Base-by-base conservation (phyloP, 1,140 invertebrate species). In the Ooceraea biroi region DNA sequence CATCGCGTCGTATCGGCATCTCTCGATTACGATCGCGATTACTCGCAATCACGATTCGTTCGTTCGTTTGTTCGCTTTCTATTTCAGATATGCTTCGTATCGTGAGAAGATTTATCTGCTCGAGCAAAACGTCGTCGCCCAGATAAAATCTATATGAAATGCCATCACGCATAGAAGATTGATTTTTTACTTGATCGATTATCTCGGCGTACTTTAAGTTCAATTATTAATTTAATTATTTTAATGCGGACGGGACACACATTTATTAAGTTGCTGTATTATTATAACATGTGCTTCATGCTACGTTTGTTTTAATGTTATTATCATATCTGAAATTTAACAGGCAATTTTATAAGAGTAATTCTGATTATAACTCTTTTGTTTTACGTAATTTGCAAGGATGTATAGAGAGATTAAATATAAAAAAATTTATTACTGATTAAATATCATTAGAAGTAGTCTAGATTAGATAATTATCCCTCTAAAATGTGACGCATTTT, bases 11-110 rank as follows among this genome's bases (percentile, higher is more conserved):
- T 61, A 55, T 76, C 58, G 57, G 48, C 44, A 61, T 80, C 50
- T 69, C 36, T 63, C 36, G 76, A 80, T 80, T 69, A 69, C 76
- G 50, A 80, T 80, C 65, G 65, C 65, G 22, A 80, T 80, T 80
- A 80, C 65, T 80, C 36, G 65, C 76, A 80, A 80, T 80, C 65
- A 36, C 65, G 25, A 80, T 80, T 68, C 19, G 44, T 82, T 82
- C 69, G 50, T 25, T 85, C 52, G 27, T 7, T 36, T 7, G 36
- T 7, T 73, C 41, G 66, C 48, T 48, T 57, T 84, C 69, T 78
- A 27, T 84, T 30, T 52, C 69, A 17, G 17, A 52, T 82, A 46
- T 46, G 30, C 22, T 46, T 30, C 52, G 46, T 50, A 22, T 68
- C 41, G 11, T 30, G 65, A 17, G 22, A 80, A 69, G 30, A 80